These are phyloP conservation scores for Drosophila austrosaltans DNA, from an alignment of 2,888 invertebrate genomes.

Conservation along the genomic window DNA sequence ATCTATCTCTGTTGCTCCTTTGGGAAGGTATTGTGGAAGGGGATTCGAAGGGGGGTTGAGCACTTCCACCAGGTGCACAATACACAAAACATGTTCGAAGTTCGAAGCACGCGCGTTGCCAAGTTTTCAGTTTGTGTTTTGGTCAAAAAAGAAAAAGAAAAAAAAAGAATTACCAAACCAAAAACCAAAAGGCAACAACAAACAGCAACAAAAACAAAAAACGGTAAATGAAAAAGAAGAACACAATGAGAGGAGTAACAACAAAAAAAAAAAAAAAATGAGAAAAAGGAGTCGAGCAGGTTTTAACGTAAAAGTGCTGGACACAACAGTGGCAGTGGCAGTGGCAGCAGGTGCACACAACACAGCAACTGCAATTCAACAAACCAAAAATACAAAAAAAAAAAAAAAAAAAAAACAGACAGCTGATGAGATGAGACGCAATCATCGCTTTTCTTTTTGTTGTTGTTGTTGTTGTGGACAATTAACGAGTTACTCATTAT, in stretches of 20 bases:
- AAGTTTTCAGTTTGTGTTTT: constrained; percentile 43
- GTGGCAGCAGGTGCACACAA: constrained; percentile 14
- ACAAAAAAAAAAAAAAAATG: neutral
- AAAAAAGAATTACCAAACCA: neutral
- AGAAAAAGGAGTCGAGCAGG: constrained; percentile 20
- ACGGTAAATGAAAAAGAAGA: constrained; percentile 19
- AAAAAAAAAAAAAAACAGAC: neutral
- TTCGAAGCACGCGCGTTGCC: constrained; percentile 65
- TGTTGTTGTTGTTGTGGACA: constrained; percentile 10
- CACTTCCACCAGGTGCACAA: constrained; percentile 44
- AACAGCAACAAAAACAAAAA: neutral
- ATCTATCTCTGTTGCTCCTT: neutral
- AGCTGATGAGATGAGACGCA: constrained; percentile 24
- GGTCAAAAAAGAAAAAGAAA: neutral
- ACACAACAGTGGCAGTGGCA: neutral
- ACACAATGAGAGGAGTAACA: neutral
- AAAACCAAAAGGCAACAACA: constrained; percentile 6
- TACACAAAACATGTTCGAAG: constrained; percentile 66
- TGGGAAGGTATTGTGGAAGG: neutral
- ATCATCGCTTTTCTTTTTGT: constrained; percentile 26
- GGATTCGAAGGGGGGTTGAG: neutral
- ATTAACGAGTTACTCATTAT: constrained; percentile 38
- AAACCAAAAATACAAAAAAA: neutral
- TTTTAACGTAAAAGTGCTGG: constrained; percentile 1
- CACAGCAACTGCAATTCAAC: constrained; percentile 22